A percentile compares a stretch with the other conserved stretches of the same genome.
Evolutionary conservation across 1,140 invertebrate genomes (phyloP).

Genomic region (Pemphigus obesinymphae): DNA sequence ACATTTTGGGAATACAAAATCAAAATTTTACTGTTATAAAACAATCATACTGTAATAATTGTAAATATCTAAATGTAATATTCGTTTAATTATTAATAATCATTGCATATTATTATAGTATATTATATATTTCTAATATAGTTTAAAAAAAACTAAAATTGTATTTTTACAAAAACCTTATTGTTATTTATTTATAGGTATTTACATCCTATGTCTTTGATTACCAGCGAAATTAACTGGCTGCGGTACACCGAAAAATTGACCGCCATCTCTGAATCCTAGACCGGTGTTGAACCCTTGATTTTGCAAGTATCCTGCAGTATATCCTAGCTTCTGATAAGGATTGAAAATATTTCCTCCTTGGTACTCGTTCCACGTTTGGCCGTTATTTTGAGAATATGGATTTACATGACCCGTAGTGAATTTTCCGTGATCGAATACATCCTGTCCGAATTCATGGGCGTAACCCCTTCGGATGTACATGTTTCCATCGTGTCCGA

Average conservation of each 20-base stretch:
- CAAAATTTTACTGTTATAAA: neutral
- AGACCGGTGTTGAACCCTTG: neutral
- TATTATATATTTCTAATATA: neutral
- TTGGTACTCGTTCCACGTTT: neutral
- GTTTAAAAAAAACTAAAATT: neutral
- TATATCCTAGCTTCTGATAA: neutral
- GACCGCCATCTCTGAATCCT: neutral
- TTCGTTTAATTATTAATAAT: neutral
- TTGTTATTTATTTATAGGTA: neutral
- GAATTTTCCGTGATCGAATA: slow-evolving; percentile 7
- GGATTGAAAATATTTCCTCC: neutral
- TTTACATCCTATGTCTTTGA: neutral
- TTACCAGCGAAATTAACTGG: neutral
- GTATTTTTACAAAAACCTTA: neutral
- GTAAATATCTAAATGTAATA: neutral
- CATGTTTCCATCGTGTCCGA: neutral
- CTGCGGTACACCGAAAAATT: neutral
- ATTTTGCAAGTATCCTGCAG: neutral
- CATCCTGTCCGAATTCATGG: neutral
- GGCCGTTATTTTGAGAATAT: neutral
- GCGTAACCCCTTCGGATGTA: neutral
- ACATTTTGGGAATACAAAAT: neutral
- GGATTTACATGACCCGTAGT: no score
- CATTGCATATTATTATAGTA: neutral
- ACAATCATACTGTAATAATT: neutral